A percentile compares a stretch with the other conserved stretches of the same genome.
Conservation (phyloP, 1,140 invertebrate species). For the Pogonognathellus flavescens region DNA sequence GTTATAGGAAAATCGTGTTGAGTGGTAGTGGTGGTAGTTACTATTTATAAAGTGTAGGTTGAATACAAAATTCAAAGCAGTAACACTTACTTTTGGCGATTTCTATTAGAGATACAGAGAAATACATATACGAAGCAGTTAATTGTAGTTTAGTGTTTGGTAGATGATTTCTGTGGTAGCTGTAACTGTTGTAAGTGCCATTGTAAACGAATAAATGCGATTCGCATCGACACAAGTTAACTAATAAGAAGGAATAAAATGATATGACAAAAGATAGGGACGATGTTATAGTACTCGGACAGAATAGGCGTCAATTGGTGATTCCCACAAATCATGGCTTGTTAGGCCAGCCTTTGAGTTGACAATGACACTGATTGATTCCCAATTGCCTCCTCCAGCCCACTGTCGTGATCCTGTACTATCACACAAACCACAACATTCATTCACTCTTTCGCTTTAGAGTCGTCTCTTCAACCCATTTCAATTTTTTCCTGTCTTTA, state of each 20-base stretch:
- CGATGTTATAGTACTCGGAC: conserved; percentile 22
- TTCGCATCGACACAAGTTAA: background rate
- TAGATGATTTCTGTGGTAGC: too few relatives aligned
- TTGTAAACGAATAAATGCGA: too few relatives aligned
- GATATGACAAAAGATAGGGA: background rate
- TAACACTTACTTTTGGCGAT: too few relatives aligned
- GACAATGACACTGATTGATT: conserved; percentile 64
- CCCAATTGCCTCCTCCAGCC: conserved; percentile 59
- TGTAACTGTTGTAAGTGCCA: background rate
- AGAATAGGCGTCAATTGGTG: conserved; percentile 57
- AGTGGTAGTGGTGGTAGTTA: too few relatives aligned
- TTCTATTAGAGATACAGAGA: too few relatives aligned
- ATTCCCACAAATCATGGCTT: conserved; percentile 60
- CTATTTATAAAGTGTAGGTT: too few relatives aligned
- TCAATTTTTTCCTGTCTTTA: conserved; percentile 40
- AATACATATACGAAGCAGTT: too few relatives aligned
- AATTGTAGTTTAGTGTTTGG: too few relatives aligned
- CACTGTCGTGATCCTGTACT: conserved; percentile 50
- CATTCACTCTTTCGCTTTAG: conserved; percentile 5
- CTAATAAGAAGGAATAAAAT: background rate
- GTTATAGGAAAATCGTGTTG: too few relatives aligned
- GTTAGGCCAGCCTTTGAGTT: conserved; percentile 56
- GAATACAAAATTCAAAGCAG: too few relatives aligned
- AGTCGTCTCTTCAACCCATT: conserved; percentile 27
- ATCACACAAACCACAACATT: background rate